These are phyloP conservation scores for Atopsyche davidsoni DNA, from an alignment of 1,140 invertebrate genomes.

Conservation along the genomic window DNA sequence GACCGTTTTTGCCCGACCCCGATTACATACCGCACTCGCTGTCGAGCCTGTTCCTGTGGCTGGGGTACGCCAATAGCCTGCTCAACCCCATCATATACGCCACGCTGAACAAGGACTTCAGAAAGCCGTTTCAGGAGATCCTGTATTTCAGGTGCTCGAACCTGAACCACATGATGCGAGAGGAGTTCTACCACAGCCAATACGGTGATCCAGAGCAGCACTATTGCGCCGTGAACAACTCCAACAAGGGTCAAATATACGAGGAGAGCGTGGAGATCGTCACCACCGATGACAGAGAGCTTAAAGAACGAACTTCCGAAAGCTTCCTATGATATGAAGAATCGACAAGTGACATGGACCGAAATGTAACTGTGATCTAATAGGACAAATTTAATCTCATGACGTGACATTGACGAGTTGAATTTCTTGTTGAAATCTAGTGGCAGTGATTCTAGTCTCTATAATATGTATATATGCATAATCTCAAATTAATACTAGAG, in stretches of 20 bases:
- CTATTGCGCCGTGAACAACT: slow-evolving; percentile 46
- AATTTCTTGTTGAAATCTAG: too few relatives aligned
- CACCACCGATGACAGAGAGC: slow-evolving; percentile 49
- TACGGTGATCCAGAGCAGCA: slow-evolving; percentile 70
- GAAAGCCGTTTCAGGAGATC: slow-evolving; percentile 87
- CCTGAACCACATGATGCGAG: slow-evolving; percentile 84
- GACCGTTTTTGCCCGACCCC: slow-evolving; percentile 66
- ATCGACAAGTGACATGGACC: slow-evolving; percentile 39
- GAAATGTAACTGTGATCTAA: slow-evolving; percentile 50
- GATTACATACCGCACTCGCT: slow-evolving; percentile 69
- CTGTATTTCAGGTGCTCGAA: slow-evolving; percentile 82
- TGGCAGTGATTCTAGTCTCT: too few relatives aligned
- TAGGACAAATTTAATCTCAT: too few relatives aligned
- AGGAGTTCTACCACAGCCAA: slow-evolving; percentile 88
- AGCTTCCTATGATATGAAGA: slow-evolving; percentile 59
- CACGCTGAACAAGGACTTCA: slow-evolving; percentile 85
- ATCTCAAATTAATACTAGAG: too few relatives aligned
- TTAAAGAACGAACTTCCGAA: slow-evolving; percentile 48
- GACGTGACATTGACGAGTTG: too few relatives aligned
- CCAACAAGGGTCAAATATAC: slow-evolving; percentile 45
- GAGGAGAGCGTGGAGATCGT: slow-evolving; percentile 57
- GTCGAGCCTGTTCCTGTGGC: slow-evolving; percentile 72
- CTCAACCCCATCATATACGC: slow-evolving; percentile 93
- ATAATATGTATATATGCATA: too few relatives aligned
- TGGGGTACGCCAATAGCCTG: slow-evolving; percentile 90